These are phyloP conservation scores for Gallinago media DNA, from an alignment of 2,113 vertebrate genomes.

Conservation along the genomic window DNA sequence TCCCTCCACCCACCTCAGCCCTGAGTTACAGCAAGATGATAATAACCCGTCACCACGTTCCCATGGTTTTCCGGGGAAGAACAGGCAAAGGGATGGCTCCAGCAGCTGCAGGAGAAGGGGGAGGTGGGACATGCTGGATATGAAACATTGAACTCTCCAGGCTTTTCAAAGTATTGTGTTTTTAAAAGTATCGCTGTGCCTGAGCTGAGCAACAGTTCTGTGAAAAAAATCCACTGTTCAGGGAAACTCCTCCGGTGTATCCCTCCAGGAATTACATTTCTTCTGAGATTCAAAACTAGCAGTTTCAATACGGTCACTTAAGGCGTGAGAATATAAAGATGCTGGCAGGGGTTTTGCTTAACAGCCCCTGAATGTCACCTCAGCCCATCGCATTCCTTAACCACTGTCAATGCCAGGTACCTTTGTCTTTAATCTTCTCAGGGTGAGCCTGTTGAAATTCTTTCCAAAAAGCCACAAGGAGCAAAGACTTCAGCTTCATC, in stretches of 20 bases:
- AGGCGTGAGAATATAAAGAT: background rate
- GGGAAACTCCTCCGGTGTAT: background rate
- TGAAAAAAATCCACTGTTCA: background rate
- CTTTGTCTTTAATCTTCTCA: background rate
- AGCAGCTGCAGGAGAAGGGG: background rate
- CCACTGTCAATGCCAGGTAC: background rate
- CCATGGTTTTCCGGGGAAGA: background rate
- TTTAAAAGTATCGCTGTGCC: background rate
- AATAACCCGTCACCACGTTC: background rate
- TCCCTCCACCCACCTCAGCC: background rate
- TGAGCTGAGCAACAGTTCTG: background rate
- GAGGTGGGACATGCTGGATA: no score
- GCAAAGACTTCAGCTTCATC: background rate
- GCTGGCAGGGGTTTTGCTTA: background rate
- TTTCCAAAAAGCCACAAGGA: background rate
- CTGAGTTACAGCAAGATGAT: background rate
- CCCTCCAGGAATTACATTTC: background rate
- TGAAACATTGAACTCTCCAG: fast-evolving
- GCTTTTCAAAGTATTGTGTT: background rate
- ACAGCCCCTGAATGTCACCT: fast-evolving
- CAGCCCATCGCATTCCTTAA: background rate
- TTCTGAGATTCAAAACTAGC: background rate
- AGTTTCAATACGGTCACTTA: fast-evolving
- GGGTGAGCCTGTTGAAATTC: fast-evolving
- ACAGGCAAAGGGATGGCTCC: background rate